Conservation (phyloP, 2,113 vertebrate genomes). For the Myiozetetes cayanensis region DNA sequence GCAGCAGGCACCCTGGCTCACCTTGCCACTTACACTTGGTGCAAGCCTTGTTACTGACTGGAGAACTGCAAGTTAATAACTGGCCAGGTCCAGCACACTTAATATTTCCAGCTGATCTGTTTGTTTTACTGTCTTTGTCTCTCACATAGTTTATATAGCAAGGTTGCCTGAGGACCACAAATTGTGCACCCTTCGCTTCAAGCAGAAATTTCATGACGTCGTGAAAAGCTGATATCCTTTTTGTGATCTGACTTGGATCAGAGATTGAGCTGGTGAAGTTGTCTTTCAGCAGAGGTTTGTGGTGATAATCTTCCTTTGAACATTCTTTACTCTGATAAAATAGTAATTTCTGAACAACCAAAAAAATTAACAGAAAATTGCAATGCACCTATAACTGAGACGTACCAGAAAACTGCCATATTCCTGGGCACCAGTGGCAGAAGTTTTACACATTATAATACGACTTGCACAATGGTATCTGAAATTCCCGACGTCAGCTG, state of each 20-base stretch:
- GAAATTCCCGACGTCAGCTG: constrained; percentile 30
- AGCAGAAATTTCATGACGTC: not conserved
- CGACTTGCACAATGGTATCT: constrained; percentile 35
- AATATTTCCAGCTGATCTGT: not conserved
- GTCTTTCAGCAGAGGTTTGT: not conserved
- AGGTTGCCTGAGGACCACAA: not conserved
- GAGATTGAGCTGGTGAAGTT: not conserved
- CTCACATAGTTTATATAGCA: not conserved
- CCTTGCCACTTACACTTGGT: not conserved
- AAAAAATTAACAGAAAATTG: not conserved
- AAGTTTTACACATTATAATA: not conserved
- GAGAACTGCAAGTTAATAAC: not conserved
- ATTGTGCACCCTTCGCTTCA: not conserved
- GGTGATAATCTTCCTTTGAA: not conserved
- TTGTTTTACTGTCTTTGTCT: not conserved
- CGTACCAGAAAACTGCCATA: not conserved
- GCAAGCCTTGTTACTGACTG: not conserved
- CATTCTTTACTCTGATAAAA: not conserved
- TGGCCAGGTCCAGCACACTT: not conserved
- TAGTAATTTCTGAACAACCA: not conserved
- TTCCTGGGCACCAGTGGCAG: not conserved
- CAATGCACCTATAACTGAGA: not conserved
- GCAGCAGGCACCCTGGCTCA: not conserved
- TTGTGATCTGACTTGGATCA: not conserved
- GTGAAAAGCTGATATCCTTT: not conserved